Evolutionary conservation across 2,113 vertebrate species (phyloP), one percentile per base, ranked within the genome.

Genomic region (Pongo abelii): DNA sequence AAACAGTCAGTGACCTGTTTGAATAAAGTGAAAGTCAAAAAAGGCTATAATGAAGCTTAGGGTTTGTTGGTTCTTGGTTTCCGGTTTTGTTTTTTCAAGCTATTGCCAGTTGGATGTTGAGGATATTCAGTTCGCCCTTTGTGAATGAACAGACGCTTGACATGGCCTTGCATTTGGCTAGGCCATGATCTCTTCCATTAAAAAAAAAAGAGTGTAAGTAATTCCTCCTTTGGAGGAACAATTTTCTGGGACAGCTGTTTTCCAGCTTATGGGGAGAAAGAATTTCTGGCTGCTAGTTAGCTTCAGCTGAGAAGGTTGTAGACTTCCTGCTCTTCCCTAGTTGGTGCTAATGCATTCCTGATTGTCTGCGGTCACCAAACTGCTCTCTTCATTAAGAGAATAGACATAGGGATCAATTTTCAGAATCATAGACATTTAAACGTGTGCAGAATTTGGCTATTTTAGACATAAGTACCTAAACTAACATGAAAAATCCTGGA

Each of bases 241-340:
- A 0, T 46, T 75, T 91, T 57, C 84, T n/a, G 78, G 72, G n/a
- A 78, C 95, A 97, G 95, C 90, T 96, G 93, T 93, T 96, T 96
- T 96, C 92, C 64, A 96, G 88, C 78, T 93, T 75, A 69, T 0
- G 17, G 75, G 14, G 43, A 91, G 46, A 61, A 97, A 61, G 90
- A 79, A 61, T 91, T 96, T 92, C 84, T 93, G 88, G 64, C 95
- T 61, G 11, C 30, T 75, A 8, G 50, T 77, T 69, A 79, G 84
- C 64, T 59, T 86, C 64, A 55, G 61, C 89, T 38, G 79, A 40
- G 12, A 86, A 22, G 6, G 64, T 61, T 61, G 40, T 43, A 74
- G 87, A 88, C 80, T 96, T 87, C 95, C 95, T 79, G 95, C 74
- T 86, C 64, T 32, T 75, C 69, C 77, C 87, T 59, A 75, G 84